Evolutionary conservation across 2,113 vertebrate species (phyloP).

Genomic region (Anolis sagrei): DNA sequence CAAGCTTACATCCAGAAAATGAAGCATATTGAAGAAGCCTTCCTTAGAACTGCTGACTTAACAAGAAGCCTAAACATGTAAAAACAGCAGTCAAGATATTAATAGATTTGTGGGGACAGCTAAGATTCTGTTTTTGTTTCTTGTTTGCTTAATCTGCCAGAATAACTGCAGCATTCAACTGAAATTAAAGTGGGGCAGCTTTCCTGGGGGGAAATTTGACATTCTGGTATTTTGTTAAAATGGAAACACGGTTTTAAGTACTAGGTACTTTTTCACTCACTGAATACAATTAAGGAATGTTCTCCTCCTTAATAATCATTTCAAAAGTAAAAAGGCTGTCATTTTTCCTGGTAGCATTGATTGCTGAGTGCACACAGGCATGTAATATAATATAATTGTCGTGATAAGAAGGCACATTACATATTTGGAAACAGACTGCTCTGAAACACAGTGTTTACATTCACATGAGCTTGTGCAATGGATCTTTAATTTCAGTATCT

Average conservation of each 20-base stretch:
- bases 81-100: background rate
- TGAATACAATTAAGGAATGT: background rate
- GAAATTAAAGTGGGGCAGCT: background rate
- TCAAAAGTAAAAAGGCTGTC: no score
- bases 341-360: no score
- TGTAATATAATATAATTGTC: background rate
- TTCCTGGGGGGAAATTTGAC: background rate
- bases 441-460: background rate
- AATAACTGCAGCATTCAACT: background rate
- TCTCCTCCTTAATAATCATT: no score
- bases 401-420: background rate
- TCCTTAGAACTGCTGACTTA: conserved; percentile 6
- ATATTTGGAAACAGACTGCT: background rate
- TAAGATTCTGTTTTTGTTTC: background rate
- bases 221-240: conserved; percentile 5
- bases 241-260: background rate
- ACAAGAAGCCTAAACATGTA: background rate
- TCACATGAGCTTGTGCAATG: no score
- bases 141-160: background rate
- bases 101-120: background rate
- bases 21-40: background rate
- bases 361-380: no score
- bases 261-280: background rate
- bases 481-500: background rate
- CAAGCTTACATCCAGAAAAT: background rate